phyloP scores from a whole-genome alignment of 2,113 vertebrate species.

The Gasterosteus nipponicus region DNA sequence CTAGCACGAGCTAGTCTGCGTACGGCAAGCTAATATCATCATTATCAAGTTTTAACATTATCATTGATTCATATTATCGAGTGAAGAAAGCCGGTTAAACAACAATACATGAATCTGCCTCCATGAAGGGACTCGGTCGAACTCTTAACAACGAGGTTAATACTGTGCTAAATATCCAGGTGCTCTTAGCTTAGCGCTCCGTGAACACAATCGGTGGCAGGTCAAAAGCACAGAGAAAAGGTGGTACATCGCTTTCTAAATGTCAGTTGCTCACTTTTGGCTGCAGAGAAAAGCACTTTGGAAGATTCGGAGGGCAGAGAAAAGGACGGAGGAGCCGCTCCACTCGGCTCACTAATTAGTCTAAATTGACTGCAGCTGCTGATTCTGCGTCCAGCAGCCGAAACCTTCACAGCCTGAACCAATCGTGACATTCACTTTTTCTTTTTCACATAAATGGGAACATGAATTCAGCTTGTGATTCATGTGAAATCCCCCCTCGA shows the following conservation, averaged over 20 bases:
- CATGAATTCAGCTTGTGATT: not conserved
- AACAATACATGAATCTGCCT: not conserved
- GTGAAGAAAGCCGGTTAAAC: not conserved
- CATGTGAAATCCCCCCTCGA: not conserved
- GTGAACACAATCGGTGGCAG: not conserved
- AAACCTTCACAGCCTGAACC: not conserved
- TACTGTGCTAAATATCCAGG: not conserved
- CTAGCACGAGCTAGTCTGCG: not conserved
- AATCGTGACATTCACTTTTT: not conserved
- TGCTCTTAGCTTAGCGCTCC: too few relatives aligned
- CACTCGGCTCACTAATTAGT: slow-evolving; percentile 44
- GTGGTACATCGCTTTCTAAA: not conserved
- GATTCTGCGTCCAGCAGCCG: slow-evolving; percentile 27
- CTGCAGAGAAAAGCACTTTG: not conserved
- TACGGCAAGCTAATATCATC: not conserved
- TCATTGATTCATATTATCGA: not conserved
- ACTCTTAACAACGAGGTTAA: too few relatives aligned
- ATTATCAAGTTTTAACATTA: not conserved
- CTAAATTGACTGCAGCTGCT: slow-evolving; percentile 45
- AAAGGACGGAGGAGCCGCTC: not conserved
- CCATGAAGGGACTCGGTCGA: too few relatives aligned
- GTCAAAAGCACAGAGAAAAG: not conserved
- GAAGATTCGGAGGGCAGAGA: not conserved
- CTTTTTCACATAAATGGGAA: not conserved
- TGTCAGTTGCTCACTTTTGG: not conserved